A percentile compares a stretch with the other conserved stretches of the same genome.
Conservation (phyloP, 2,797 vertebrate genomes). For the Scleropages formosus region DNA sequence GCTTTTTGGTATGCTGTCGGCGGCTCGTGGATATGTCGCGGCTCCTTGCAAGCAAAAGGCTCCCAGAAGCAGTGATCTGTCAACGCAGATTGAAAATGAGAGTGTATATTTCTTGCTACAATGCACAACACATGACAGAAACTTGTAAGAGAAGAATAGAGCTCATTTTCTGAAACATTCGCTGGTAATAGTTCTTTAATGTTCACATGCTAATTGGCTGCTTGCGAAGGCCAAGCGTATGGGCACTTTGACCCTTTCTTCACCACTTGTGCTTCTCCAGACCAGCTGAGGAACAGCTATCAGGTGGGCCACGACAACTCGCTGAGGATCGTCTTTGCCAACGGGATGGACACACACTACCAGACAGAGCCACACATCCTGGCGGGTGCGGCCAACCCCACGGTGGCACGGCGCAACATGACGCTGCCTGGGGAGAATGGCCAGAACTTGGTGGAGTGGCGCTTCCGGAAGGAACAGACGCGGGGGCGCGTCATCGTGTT, state of each 20-base stretch:
- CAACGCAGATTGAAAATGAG: neutral
- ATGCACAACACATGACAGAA: neutral
- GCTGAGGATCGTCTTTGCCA: conserved; percentile 89
- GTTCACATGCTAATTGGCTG: neutral
- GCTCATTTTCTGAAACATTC: neutral
- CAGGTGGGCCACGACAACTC: conserved; percentile 93
- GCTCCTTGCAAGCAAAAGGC: neutral
- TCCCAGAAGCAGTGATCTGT: neutral
- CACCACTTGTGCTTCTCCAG: conserved; percentile 61
- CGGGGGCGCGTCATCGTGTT: conserved; percentile 94
- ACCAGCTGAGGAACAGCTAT: conserved; percentile 91
- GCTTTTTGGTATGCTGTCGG: neutral
- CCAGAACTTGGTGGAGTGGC: conserved; percentile 95
- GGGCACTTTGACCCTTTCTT: neutral
- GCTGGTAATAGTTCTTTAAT: neutral
- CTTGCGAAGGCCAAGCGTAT: neutral
- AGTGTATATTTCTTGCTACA: neutral
- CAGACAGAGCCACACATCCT: conserved; percentile 94
- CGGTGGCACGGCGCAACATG: conserved; percentile 92
- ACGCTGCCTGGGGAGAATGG: conserved; percentile 91
- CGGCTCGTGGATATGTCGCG: neutral
- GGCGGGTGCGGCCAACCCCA: conserved; percentile 91
- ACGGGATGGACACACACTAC: conserved; percentile 92
- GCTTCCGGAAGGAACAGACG: conserved; percentile 93
- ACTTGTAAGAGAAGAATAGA: neutral